Evolutionary conservation across 2,888 invertebrate species (phyloP), one percentile per base, ranked within the genome.

Genomic region (Leptarthrus brevirostris): DNA sequence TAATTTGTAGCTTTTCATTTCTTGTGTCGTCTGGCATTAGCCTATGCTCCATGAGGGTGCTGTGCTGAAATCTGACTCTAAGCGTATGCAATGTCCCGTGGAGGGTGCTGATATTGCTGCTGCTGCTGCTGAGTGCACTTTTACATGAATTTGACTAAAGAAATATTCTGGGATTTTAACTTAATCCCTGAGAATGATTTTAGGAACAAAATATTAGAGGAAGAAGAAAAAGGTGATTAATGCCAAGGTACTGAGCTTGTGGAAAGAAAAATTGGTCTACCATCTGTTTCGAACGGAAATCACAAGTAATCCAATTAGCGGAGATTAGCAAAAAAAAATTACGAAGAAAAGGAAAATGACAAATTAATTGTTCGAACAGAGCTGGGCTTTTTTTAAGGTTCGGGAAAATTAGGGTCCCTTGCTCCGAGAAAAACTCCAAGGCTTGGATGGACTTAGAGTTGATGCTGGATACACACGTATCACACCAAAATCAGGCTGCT

Each of bases 1-100:
- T 71, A 71, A 71, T 71, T 71, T 71, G 53, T 71, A 54, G 49
- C 71, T 40, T 34, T 49, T 52, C 40, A 44, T 52, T 52, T 20
- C 20, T 34, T 69, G 52, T 34, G 30, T 40, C n/a, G 40, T 3
- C 40, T 12, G n/a, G 40, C 40, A 12, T 40, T 40, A 40, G 30
- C 30, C 8, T 4, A 30, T 6, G 4, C 22, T 52, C 3, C 5
- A 30, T 54, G 56, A 56, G 26, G 16, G 10, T 30, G 8, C 58
- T 18, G 16, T 34, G 18, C 64, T 44, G 64, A 64, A 64, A 64
- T 64, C 64, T 64, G 64, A 64, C 24, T 64, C 64, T 36, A 10
- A 8, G 2, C 12, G n/a, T 30, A 26, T 56, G 30, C 30, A 30
- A 30, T 34, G 18, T 8, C 18, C 56, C 56, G 26, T 14, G 54